Evolutionary conservation across 2,888 invertebrate genomes (phyloP).

Genomic region (Heliconius erato): DNA sequence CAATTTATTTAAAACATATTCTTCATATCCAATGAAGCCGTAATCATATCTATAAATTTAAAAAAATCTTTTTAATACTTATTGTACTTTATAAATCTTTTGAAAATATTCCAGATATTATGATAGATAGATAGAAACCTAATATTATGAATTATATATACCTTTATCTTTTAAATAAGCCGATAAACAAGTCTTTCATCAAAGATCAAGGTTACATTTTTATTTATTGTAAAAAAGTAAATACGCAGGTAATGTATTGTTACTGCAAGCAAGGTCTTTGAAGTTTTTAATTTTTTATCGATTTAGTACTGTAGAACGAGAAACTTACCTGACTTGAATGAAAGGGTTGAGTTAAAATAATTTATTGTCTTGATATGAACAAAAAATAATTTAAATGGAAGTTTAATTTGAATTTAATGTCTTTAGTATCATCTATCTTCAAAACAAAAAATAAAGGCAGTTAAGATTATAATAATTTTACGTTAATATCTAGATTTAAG

Average conservation of each 20-base stretch:
- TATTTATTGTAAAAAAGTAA: constrained; percentile 27
- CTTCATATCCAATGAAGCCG: too few species aligned
- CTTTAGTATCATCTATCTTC: neutral
- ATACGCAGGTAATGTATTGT: constrained; percentile 32
- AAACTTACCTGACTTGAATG: neutral
- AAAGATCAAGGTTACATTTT: constrained; percentile 34
- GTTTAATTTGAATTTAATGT: neutral
- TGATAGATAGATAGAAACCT: neutral
- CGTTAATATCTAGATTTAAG: neutral
- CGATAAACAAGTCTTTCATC: constrained; percentile 23
- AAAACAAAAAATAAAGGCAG: neutral
- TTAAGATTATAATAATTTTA: neutral
- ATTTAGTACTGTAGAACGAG: neutral
- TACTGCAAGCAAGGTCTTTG: constrained; percentile 32
- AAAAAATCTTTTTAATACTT: too few species aligned
- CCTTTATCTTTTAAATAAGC: constrained; percentile 1
- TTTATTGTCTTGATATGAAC: neutral
- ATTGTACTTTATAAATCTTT: too few species aligned
- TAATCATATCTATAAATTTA: too few species aligned
- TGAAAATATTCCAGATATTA: too few species aligned
- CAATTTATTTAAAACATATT: too few species aligned
- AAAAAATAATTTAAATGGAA: neutral
- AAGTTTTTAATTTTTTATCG: constrained; percentile 29
- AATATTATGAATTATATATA: neutral
- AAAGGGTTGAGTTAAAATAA: constrained; percentile 21